Conservation (phyloP, 2,888 invertebrate species). For the Branchipolynoe longqiensis region DNA sequence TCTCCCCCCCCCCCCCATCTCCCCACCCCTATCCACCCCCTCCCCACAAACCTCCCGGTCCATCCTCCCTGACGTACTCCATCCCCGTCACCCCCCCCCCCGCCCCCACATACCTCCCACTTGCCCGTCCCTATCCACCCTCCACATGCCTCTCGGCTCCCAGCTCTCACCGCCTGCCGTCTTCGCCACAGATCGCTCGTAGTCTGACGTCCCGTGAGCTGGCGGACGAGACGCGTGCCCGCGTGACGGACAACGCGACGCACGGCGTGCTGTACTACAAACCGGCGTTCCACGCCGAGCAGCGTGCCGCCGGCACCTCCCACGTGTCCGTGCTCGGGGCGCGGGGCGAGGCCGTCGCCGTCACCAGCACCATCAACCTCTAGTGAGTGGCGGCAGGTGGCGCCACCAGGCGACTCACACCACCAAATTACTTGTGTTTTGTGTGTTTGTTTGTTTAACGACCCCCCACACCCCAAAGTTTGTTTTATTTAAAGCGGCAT, state of each 20-base stretch:
- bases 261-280: constrained; percentile 75
- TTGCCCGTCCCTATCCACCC: not conserved
- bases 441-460: too few relatives aligned
- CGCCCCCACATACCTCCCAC: too few relatives aligned
- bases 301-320: constrained; percentile 91
- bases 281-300: constrained; percentile 81
- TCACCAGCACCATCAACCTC: constrained; percentile 94
- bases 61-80: not conserved
- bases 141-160: not conserved
- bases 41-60: too few relatives aligned
- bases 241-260: constrained; percentile 76
- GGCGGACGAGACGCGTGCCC: constrained; percentile 71
- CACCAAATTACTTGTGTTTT: too few relatives aligned
- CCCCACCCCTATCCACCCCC: too few relatives aligned
- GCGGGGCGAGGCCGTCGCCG: constrained; percentile 95
- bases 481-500: too few relatives aligned
- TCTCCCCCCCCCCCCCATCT: too few relatives aligned
- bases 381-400: too few relatives aligned
- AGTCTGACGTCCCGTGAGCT: constrained; percentile 74
- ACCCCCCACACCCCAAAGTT: too few relatives aligned
- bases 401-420: too few relatives aligned
- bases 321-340: constrained; percentile 92
- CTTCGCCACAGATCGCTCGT: constrained; percentile 70
- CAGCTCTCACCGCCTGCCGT: not conserved
- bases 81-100: too few relatives aligned